These are phyloP conservation scores for Columba livia DNA, from an alignment of 2,113 vertebrate genomes.

Conservation along the genomic window DNA sequence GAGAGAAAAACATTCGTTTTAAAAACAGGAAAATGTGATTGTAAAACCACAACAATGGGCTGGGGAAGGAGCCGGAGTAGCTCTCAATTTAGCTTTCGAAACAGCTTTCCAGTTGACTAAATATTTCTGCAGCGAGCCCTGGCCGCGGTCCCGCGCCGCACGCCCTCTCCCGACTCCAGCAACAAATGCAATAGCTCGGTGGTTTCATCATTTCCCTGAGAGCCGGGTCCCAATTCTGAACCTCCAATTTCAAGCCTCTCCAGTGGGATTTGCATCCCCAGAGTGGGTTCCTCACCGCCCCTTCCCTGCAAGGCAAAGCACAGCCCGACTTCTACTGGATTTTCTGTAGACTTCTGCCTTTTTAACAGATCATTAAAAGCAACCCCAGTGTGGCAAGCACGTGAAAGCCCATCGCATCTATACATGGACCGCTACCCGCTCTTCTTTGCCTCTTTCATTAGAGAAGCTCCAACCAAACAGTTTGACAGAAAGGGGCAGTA, in stretches of 20 bases:
- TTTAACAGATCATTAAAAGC: not conserved
- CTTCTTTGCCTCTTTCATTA: not conserved
- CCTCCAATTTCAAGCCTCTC: not conserved
- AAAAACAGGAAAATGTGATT: conserved; percentile 75
- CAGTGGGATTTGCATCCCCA: accelerated
- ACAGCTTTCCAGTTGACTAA: not conserved
- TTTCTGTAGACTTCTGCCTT: not conserved
- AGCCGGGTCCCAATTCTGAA: accelerated
- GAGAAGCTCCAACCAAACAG: not conserved
- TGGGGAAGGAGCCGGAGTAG: conserved; percentile 37
- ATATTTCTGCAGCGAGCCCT: not conserved
- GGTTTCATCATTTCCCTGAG: accelerated
- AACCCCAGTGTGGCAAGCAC: accelerated
- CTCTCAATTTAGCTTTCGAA: not conserved
- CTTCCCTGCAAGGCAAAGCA: not conserved
- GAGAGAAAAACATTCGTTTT: conserved; percentile 42
- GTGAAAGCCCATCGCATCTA: accelerated
- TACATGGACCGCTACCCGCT: accelerated
- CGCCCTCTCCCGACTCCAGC: not conserved
- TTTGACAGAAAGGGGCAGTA: accelerated
- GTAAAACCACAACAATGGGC: conserved; percentile 70
- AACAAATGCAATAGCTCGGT: accelerated
- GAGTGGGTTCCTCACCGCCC: not conserved
- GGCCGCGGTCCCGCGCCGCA: not conserved
- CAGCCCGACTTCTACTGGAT: accelerated